Evolutionary conservation across 2,888 invertebrate genomes (phyloP), one percentile per base, ranked within the genome.

Genomic region (Campoplex capitator): DNA sequence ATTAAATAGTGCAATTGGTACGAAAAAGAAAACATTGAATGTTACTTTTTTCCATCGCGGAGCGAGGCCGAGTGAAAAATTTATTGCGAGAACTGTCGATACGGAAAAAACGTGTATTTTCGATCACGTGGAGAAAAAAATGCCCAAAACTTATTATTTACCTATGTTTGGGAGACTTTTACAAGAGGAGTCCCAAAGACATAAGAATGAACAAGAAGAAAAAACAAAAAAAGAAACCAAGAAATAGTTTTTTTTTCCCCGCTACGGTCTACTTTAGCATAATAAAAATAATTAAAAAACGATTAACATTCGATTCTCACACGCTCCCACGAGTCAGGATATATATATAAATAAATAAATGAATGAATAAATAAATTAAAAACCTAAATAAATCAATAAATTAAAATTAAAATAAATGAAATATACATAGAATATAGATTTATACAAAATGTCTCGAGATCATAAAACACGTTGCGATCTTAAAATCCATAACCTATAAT

Each of bases 381-480:
- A 65, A 42, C 45, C 74, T 45, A 73, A 45, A 77, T 79, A 75
- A 16, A 67, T 71, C 70, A 67, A 84, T 65, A 48, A 62, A 76
- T 38, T 28, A 48, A 28, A 67, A 58, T 32, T 13, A 71, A 80
- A 51, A 80, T 71, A 58, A 62, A 80, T 75, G 35, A 74, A 58
- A 74, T 75, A 84, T 79, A 65, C 75, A 78, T 78, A 83, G 83
- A 18, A 58, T 86, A 86, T 86, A 84, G 77, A 86, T 86, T 86
- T 86, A 86, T 86, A 86, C 86, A 86, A 81, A 74, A 74, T 51
- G 73, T 86, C 84, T 86, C 77, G 84, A 86, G 86, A 84, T 81
- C 76, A 80, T 86, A 81, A 84, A 80, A 56, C 23, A 23, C 86
- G 84, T 84, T 86, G 80, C 67, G 80, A 83, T 83, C 83, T 83